phyloP scores from a whole-genome alignment of 2,888 invertebrate genomes.

The Eilema griseolum region DNA sequence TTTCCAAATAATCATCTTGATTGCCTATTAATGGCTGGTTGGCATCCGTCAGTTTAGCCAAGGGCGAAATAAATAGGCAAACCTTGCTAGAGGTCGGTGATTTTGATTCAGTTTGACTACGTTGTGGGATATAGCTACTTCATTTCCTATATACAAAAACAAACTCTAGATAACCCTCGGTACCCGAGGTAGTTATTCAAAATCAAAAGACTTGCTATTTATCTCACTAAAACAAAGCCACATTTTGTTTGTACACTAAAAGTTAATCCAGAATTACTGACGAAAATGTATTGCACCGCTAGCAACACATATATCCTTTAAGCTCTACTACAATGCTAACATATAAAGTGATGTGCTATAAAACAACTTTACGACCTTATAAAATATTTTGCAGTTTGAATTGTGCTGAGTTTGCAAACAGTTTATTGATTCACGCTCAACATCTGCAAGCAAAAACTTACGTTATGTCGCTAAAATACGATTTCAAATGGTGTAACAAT shows the following conservation, averaged over 20 bases:
- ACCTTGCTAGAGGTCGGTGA: too few relatives aligned
- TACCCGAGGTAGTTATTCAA: neutral
- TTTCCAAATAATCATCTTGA: too few relatives aligned
- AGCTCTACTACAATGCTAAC: constrained; percentile 37
- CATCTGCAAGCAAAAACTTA: constrained; percentile 26
- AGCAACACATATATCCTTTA: constrained; percentile 12
- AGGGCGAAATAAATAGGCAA: too few relatives aligned
- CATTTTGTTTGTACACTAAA: constrained; percentile 22
- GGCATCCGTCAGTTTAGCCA: too few relatives aligned
- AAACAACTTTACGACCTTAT: constrained; percentile 52
- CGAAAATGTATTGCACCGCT: constrained; percentile 19
- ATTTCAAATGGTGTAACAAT: constrained; percentile 26
- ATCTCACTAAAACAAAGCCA: neutral
- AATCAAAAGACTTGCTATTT: neutral
- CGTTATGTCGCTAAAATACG: constrained; percentile 21
- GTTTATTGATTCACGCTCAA: constrained; percentile 58
- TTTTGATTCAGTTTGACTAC: too few relatives aligned
- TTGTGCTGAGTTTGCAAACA: constrained; percentile 52
- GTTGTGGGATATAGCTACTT: too few relatives aligned
- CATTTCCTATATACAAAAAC: neutral
- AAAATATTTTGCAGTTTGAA: constrained; percentile 61
- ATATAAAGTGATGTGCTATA: constrained; percentile 39
- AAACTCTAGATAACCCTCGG: neutral
- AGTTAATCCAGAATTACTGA: constrained; percentile 25
- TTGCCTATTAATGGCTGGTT: too few relatives aligned